A percentile compares a stretch with the other conserved stretches of the same genome.
Conservation (phyloP, 2,888 invertebrate genomes). For the Carcina quercana region DNA sequence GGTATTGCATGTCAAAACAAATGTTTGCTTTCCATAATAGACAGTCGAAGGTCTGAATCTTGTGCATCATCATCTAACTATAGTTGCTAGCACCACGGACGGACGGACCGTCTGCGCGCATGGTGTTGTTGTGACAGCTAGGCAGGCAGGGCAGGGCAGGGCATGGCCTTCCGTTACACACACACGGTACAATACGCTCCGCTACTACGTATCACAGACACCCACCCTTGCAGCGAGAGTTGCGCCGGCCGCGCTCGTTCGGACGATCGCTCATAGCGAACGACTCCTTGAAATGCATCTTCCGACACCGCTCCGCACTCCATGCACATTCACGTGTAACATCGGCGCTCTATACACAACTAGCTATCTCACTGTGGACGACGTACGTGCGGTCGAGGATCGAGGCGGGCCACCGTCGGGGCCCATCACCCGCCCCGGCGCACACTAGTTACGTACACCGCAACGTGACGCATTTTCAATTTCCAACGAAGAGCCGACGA, state of each 20-base stretch:
- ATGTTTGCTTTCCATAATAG: no score
- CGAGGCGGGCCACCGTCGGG: no score
- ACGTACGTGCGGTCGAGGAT: no score
- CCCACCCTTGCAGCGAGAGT: constrained; percentile 72
- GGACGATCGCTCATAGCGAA: constrained; percentile 74
- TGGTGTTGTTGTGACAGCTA: constrained; percentile 26
- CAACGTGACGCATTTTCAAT: constrained; percentile 59
- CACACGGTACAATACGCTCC: constrained; percentile 3
- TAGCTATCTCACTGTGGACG: constrained; percentile 57
- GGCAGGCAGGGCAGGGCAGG: no score
- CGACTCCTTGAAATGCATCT: constrained; percentile 74
- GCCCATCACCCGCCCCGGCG: constrained; percentile 46
- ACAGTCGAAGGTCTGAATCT: no score
- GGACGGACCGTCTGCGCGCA: no score
- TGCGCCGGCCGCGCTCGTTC: constrained; percentile 70
- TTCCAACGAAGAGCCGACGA: constrained; percentile 44
- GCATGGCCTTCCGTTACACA: no score
- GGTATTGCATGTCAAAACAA: no score
- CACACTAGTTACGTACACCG: constrained; percentile 31
- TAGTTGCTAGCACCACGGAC: no score
- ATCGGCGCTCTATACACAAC: constrained; percentile 63
- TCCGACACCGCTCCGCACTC: constrained; percentile 62
- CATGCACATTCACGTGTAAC: constrained; percentile 69
- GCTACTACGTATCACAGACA: constrained; percentile 34
- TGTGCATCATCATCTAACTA: no score